phyloP scores from a whole-genome alignment of 2,888 invertebrate species.

The Pycnomerus fuliginosus region DNA sequence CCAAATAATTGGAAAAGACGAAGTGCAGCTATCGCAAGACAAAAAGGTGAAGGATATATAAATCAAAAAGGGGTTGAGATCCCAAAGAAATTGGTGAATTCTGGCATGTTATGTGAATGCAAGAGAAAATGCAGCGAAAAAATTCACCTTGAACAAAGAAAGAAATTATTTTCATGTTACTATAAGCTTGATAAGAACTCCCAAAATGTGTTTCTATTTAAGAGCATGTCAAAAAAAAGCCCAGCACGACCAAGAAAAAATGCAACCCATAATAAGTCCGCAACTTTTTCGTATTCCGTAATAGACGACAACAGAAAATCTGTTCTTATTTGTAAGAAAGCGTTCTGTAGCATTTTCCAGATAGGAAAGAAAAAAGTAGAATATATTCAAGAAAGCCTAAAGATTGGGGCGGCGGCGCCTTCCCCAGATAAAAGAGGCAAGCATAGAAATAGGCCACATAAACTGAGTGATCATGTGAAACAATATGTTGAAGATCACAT shows the following conservation, averaged over 20 bases:
- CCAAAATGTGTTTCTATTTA: neutral
- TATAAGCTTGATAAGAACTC: neutral
- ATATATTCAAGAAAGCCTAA: neutral
- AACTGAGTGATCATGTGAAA: neutral
- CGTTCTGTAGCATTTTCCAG: neutral
- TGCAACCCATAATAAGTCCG: neutral
- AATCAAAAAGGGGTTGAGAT: neutral
- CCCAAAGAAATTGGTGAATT: neutral
- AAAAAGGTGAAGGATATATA: neutral
- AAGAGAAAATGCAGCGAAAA: neutral
- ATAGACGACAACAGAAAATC: neutral
- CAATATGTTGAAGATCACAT: slow-evolving; percentile 2
- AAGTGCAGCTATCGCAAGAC: neutral
- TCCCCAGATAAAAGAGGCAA: neutral
- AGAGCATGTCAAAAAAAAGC: neutral
- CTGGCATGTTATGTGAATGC: neutral
- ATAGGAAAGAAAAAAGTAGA: neutral
- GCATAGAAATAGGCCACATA: neutral
- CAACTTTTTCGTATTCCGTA: neutral
- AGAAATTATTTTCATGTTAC: no score
- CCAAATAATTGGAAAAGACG: neutral
- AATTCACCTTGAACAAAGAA: neutral
- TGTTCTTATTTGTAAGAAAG: neutral
- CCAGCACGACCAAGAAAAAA: neutral
- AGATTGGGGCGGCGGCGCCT: neutral